phyloP scores from a whole-genome alignment of 2,888 invertebrate species.

The Drosophila emarginata region DNA sequence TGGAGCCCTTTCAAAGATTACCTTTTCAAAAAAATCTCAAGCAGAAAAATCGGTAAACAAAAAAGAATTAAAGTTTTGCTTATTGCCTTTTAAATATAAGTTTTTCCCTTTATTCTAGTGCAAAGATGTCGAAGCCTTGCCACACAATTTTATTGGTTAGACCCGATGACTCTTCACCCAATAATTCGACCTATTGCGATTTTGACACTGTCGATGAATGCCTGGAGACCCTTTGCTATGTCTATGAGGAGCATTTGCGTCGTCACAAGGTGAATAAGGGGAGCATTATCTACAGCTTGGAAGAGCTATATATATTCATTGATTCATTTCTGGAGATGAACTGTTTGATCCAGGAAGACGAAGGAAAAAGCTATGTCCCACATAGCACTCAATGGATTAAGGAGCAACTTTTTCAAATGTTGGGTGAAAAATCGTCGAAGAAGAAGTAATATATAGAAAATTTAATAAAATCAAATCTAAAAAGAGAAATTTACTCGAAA shows the following conservation, averaged over 20 bases:
- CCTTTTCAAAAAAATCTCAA: too few relatives aligned
- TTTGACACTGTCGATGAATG: neutral
- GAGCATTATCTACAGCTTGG: neutral
- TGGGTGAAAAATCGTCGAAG: neutral
- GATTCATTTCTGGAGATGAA: neutral
- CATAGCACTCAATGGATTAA: slow-evolving; percentile 4
- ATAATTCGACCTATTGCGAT: neutral
- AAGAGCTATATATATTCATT: neutral
- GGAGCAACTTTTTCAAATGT: neutral
- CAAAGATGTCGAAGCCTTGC: neutral
- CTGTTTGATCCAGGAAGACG: neutral
- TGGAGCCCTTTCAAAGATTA: too few relatives aligned
- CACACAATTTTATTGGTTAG: neutral
- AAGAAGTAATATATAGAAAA: neutral
- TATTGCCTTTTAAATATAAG: neutral
- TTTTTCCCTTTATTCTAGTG: neutral
- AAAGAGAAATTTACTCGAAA: neutral
- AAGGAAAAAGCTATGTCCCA: neutral
- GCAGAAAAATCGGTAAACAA: neutral
- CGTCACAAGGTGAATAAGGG: neutral
- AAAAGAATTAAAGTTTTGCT: neutral
- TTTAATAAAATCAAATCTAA: neutral
- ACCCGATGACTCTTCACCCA: neutral
- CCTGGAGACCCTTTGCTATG: neutral
- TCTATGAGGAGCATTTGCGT: slow-evolving; percentile 5